phyloP scores from a whole-genome alignment of 2,888 invertebrate genomes.

The Gerris lacustris region DNA sequence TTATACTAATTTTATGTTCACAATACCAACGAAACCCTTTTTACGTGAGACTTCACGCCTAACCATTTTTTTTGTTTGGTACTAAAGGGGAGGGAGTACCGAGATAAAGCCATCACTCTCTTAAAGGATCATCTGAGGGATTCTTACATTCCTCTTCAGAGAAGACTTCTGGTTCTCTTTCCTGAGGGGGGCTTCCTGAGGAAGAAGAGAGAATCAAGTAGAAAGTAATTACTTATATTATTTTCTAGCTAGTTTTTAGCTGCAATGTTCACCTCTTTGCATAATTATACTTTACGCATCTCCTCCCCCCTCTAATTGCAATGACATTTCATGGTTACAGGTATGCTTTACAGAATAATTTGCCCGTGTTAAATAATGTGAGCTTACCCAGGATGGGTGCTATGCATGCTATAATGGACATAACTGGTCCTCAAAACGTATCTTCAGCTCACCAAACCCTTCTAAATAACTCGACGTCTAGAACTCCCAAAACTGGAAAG shows the following conservation, averaged over 20 bases:
- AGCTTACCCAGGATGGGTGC: slow-evolving; percentile 84
- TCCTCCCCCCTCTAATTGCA: no score
- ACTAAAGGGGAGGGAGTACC: slow-evolving; percentile 60
- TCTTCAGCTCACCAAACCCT: slow-evolving; percentile 9
- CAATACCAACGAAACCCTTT: no score
- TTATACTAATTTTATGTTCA: no score
- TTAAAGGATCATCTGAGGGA: slow-evolving; percentile 59
- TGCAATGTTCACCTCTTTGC: neutral
- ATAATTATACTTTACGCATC: no score
- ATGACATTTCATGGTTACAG: no score
- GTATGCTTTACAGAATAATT: slow-evolving; percentile 70
- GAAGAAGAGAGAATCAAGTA: slow-evolving; percentile 75
- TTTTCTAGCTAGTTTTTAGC: slow-evolving; percentile 12
- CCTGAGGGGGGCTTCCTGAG: slow-evolving; percentile 91
- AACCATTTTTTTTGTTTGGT: neutral
- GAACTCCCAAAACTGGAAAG: neutral
- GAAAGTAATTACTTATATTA: slow-evolving; percentile 57
- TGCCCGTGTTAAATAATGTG: slow-evolving; percentile 74
- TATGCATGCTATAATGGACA: slow-evolving; percentile 70
- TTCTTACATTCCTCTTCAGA: slow-evolving; percentile 55
- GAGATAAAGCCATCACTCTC: slow-evolving; percentile 59
- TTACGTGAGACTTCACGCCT: no score
- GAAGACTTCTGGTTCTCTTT: slow-evolving; percentile 83
- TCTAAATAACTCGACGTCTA: slow-evolving; percentile 4
- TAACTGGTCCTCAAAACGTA: slow-evolving; percentile 14